A percentile compares a stretch with the other conserved stretches of the same genome.
phyloP scores from a whole-genome alignment of 2,113 vertebrate species.

The Ancistrus triradiatus region DNA sequence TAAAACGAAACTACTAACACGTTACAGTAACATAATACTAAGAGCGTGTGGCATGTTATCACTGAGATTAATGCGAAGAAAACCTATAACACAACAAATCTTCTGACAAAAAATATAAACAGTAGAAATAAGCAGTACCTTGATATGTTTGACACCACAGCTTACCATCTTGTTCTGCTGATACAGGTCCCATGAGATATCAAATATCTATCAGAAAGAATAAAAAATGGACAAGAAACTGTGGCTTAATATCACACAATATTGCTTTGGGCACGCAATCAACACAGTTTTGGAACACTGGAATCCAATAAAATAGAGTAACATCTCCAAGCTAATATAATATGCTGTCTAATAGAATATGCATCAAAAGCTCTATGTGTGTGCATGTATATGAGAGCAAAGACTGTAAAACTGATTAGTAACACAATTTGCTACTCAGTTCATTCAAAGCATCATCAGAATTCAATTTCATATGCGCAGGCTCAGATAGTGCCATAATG shows the following conservation, averaged over 20 bases:
- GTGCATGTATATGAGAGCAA: no score
- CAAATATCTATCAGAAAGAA: constrained; percentile 77
- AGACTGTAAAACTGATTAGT: no score
- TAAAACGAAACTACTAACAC: no score
- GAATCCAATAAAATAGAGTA: background rate
- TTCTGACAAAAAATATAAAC: background rate
- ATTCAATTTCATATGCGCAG: constrained; percentile 31
- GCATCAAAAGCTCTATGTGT: no score
- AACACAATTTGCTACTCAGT: background rate
- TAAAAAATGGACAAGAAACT: constrained; percentile 1
- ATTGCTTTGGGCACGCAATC: no score
- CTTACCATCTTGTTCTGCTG: constrained; percentile 86
- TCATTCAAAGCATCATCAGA: constrained; percentile 1
- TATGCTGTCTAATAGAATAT: no score
- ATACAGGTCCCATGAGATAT: constrained; percentile 88
- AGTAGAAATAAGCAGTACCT: constrained; percentile 64
- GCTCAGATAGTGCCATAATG: constrained; percentile 1
- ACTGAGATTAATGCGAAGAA: no score
- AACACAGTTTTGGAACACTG: no score
- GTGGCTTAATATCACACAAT: no score
- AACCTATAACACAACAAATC: background rate
- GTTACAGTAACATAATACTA: background rate
- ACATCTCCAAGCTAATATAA: background rate
- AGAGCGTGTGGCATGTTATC: background rate
- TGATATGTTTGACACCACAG: constrained; percentile 88